phyloP scores from a whole-genome alignment of 2,888 invertebrate genomes.

The Mesorhabditis belari region DNA sequence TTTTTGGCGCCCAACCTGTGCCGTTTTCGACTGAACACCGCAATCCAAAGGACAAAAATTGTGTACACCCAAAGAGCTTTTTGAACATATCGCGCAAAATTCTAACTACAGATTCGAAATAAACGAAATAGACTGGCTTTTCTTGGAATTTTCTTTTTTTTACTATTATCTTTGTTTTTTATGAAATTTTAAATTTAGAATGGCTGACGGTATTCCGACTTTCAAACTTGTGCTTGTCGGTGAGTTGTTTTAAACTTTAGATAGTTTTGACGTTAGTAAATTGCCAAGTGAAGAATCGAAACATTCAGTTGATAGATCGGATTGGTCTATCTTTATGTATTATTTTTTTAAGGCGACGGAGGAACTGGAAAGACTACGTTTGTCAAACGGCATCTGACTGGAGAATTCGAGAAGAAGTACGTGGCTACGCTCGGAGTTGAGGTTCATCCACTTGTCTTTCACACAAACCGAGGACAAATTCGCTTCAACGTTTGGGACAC shows the following conservation, averaged over 20 bases:
- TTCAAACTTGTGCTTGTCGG: conserved; percentile 62
- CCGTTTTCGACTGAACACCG: no score
- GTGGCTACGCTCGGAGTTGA: conserved; percentile 98
- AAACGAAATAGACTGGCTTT: no score
- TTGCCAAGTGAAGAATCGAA: not conserved
- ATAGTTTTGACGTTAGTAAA: no score
- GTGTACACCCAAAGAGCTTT: no score
- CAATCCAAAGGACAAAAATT: no score
- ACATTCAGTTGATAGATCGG: conserved; percentile 79
- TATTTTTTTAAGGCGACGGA: conserved; percentile 98
- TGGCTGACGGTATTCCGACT: conserved; percentile 36
- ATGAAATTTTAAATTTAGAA: no score
- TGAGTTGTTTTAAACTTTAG: conserved; percentile 64
- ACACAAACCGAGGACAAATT: conserved; percentile 93
- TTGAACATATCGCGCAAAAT: no score
- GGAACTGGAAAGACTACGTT: conserved; percentile 99
- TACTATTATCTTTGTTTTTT: no score
- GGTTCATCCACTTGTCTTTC: conserved; percentile 94
- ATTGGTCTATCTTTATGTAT: no score
- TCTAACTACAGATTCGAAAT: no score
- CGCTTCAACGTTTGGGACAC: conserved; percentile 99
- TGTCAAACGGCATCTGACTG: conserved; percentile 96
- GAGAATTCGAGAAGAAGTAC: conserved; percentile 99
- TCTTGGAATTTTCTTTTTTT: no score
- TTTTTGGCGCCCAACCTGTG: no score